Conservation (phyloP, 1,140 invertebrate species). For the Panulirus ornatus region DNA sequence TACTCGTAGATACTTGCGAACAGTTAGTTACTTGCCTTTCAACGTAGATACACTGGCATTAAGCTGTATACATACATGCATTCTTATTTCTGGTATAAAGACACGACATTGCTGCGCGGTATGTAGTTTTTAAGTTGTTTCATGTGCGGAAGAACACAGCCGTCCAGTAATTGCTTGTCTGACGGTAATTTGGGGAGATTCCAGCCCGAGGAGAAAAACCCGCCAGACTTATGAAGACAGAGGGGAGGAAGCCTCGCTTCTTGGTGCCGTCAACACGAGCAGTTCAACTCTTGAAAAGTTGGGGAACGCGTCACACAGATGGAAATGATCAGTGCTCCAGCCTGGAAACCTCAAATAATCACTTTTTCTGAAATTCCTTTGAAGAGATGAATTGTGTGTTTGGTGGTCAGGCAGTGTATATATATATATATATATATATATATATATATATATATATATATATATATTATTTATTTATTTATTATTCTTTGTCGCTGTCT, state of each 20-base stretch:
- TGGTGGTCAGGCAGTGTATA: too few relatives aligned
- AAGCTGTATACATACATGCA: background rate
- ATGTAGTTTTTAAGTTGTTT: background rate
- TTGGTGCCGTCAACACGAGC: background rate
- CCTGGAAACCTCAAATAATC: too few relatives aligned
- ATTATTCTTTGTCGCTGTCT: too few relatives aligned
- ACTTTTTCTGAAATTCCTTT: too few relatives aligned
- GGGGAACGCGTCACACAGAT: slow-evolving; percentile 3
- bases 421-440: too few relatives aligned
- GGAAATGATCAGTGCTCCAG: background rate
- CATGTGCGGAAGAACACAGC: slow-evolving; percentile 27
- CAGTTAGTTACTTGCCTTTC: background rate
- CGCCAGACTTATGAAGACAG: slow-evolving; percentile 5
- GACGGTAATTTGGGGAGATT: slow-evolving; percentile 47
- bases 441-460: too few relatives aligned
- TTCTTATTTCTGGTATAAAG: background rate
- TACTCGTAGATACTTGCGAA: background rate
- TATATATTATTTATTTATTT: too few relatives aligned
- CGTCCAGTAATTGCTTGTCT: slow-evolving; percentile 25
- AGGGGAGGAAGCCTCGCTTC: background rate
- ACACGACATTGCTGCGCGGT: too few relatives aligned
- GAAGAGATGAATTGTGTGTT: too few relatives aligned
- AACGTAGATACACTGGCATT: background rate
- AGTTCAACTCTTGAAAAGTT: background rate
- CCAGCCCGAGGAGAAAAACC: slow-evolving; percentile 10